phyloP scores from a whole-genome alignment of 2,113 vertebrate genomes.

The Neodon shergylaensis region DNA sequence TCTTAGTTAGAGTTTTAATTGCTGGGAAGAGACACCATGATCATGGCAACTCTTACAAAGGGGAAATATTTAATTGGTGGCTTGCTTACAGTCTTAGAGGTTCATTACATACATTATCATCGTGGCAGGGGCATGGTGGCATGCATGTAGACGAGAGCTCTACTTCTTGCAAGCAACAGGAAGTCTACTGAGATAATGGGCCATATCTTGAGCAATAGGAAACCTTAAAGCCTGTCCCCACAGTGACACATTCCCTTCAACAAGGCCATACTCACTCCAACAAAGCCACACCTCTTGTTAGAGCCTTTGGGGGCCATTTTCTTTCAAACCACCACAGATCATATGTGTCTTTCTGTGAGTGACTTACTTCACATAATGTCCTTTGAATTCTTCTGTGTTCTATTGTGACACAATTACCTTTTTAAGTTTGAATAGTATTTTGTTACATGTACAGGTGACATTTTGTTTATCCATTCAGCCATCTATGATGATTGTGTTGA shows the following conservation, averaged over 20 bases:
- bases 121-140: not conserved
- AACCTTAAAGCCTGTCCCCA: not conserved
- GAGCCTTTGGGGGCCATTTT: no score
- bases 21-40: not conserved
- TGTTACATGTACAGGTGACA: not conserved
- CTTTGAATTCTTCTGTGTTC: not conserved
- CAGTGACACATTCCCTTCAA: not conserved
- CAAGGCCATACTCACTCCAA: not conserved
- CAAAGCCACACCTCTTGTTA: not conserved
- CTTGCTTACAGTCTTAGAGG: not conserved
- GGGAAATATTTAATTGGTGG: not conserved
- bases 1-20: not conserved
- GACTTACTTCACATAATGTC: not conserved
- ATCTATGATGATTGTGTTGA: not conserved
- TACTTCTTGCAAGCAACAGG: not conserved
- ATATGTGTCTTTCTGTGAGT: conserved; percentile 14
- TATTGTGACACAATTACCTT: not conserved
- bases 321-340: not conserved
- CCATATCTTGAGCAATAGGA: not conserved
- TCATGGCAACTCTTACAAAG: not conserved
- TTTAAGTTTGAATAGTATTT: not conserved
- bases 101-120: not conserved
- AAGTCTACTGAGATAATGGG: not conserved
- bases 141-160: not conserved
- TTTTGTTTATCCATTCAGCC: not conserved